These are phyloP conservation scores for Quadriops clusia DNA, from an alignment of 2,888 invertebrate species.

Conservation along the genomic window DNA sequence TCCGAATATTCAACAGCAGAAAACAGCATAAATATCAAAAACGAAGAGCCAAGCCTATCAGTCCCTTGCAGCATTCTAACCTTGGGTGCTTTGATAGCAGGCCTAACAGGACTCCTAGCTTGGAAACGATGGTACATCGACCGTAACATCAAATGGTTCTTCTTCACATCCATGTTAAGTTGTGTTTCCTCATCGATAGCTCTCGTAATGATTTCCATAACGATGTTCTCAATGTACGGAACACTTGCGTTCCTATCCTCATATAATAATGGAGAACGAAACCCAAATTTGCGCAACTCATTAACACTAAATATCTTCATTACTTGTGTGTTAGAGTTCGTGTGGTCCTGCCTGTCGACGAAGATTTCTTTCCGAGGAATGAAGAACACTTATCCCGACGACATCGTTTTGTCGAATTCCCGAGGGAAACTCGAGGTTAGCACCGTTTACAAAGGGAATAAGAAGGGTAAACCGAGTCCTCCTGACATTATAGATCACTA, in stretches of 20 bases:
- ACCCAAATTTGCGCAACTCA: not conserved
- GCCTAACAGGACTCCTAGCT: conserved; percentile 45
- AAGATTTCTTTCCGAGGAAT: conserved; percentile 51
- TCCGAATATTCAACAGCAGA: too few relatives aligned
- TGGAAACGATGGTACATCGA: conserved; percentile 57
- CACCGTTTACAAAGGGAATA: conserved; percentile 45
- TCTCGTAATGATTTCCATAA: conserved; percentile 12
- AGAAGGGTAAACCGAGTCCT: conserved; percentile 39
- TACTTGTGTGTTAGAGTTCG: conserved; percentile 43
- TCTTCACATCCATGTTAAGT: conserved; percentile 44
- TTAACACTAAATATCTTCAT: conserved; percentile 48
- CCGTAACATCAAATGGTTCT: conserved; percentile 50
- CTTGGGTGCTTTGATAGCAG: conserved; percentile 41
- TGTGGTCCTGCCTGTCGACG: conserved; percentile 49
- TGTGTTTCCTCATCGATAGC: conserved; percentile 31
- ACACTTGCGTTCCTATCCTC: conserved; percentile 3
- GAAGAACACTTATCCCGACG: conserved; percentile 47
- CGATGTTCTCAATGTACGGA: conserved; percentile 3
- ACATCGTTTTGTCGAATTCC: conserved; percentile 30
- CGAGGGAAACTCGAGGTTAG: conserved; percentile 42
- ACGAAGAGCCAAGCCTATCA: too few relatives aligned
- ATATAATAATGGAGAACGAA: too few relatives aligned
- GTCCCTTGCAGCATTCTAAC: too few relatives aligned
- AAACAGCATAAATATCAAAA: too few relatives aligned
- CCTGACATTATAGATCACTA: conserved; percentile 45